Evolutionary conservation across 2,888 invertebrate species (phyloP), one percentile per base, ranked within the genome.

Genomic region (Microctonus aethiopoides): DNA sequence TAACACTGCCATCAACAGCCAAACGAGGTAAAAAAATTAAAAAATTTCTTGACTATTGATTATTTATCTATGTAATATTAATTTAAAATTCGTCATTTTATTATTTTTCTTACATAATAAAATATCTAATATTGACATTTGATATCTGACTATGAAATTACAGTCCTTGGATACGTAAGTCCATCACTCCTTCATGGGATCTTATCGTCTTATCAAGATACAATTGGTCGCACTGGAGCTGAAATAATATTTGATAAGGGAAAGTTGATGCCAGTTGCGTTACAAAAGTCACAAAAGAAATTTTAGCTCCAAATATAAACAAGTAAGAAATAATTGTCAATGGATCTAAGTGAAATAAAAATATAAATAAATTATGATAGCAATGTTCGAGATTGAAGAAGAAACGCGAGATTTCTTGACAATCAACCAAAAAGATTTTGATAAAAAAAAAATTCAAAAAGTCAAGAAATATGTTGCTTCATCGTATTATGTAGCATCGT

Each of bases 401-500:
- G 83, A 84, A 56, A 78, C 72, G n/a, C 78, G 82, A 10, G 79
- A 84, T 56, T 84, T 84, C n/a, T n/a, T 74, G 26, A 82, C 83
- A 0, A 69, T 75, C 26, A 80, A 79, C 16, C 76, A 62, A 29
- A 78, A 77, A 60, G 79, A 83, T 46, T 83, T 70, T 68, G 7
- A 66, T 32, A 67, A 64, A 6, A 76, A 73, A 24, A 65, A 64
- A 54, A 26, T 11, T 7, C 52, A 69, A 13, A 74, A 39, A 20
- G 20, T 57, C 20, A 70, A 34, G 0, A 72, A 64, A 52, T 70
- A 32, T 36, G 68, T 64, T 34, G 72, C 68, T 1, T 54, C 66
- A 41, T 9, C 68, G 2, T 61, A 68, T 26, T 75, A 75, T 65
- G 36, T 34, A 36, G 68, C 67, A 26, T 77, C 79, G 9, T 60